Conservation (phyloP, 2,888 invertebrate genomes). For the Macropis europaea region DNA sequence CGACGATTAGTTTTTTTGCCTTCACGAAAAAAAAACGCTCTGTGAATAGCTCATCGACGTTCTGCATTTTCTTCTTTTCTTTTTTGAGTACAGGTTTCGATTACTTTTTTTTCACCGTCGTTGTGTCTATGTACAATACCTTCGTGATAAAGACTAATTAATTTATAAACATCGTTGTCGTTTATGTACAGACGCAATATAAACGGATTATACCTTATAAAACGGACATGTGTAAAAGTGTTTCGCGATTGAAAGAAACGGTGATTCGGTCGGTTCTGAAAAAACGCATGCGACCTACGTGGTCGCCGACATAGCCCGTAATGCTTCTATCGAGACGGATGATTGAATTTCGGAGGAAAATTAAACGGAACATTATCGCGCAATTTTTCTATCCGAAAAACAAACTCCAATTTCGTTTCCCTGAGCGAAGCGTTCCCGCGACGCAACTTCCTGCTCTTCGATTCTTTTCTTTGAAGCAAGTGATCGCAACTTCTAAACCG, state of each 20-base stretch:
- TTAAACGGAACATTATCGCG: conserved; percentile 32
- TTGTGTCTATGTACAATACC: conserved; percentile 55
- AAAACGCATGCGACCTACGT: conserved; percentile 8
- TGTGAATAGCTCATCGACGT: conserved; percentile 27
- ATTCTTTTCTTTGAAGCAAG: conserved; percentile 7
- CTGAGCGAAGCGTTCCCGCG: no score
- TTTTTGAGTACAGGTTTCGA: conserved; percentile 20
- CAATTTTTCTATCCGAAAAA: conserved; percentile 42
- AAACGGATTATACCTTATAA: conserved; percentile 59
- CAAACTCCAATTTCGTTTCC: no score
- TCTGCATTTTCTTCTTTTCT: neutral
- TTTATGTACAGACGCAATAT: conserved; percentile 59
- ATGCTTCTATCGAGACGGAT: conserved; percentile 11
- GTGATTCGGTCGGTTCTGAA: conserved; percentile 18
- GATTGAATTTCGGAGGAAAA: conserved; percentile 13
- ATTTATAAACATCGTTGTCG: conserved; percentile 60
- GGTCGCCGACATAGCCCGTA: conserved; percentile 22
- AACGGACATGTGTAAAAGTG: conserved; percentile 60
- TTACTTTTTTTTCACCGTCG: conserved; percentile 40
- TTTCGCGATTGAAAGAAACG: conserved; percentile 51
- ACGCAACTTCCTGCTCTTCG: no score
- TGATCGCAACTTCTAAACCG: no score
- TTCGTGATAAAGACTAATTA: conserved; percentile 57
- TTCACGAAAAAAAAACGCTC: conserved; percentile 31
- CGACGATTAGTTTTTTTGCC: conserved; percentile 28